Conservation (phyloP, 2,113 vertebrate genomes). For the Perca fluviatilis region DNA sequence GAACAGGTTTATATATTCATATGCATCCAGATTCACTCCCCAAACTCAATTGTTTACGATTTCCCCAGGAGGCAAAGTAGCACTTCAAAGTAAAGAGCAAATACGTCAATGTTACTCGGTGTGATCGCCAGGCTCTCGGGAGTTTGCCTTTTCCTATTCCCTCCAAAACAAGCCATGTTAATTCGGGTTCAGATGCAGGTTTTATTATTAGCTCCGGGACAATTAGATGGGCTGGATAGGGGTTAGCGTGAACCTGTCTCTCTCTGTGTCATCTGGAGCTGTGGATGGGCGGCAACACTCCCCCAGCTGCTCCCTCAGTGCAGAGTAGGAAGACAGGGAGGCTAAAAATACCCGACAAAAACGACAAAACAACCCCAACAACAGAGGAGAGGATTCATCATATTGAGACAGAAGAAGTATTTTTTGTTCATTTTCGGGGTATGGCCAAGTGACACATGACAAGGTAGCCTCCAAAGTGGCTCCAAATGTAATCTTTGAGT, state of each 20-base stretch:
- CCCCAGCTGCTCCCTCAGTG: slow-evolving; percentile 61
- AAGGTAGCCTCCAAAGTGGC: not conserved
- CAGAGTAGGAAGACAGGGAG: slow-evolving; percentile 42
- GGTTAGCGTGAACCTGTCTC: slow-evolving; percentile 51
- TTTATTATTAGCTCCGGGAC: slow-evolving; percentile 64
- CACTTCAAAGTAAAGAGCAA: slow-evolving; percentile 37
- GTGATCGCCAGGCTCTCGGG: not conserved
- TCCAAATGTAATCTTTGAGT: no score
- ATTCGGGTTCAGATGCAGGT: slow-evolving; percentile 34
- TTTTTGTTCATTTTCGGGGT: not conserved
- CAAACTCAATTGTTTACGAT: slow-evolving; percentile 7
- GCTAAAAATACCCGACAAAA: slow-evolving; percentile 77
- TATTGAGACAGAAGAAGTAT: not conserved
- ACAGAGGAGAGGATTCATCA: not conserved
- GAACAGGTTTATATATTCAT: not conserved
- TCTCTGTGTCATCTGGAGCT: slow-evolving; percentile 55
- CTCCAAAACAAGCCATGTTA: slow-evolving; percentile 14
- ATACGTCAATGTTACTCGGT: not conserved
- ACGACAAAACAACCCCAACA: slow-evolving; percentile 42
- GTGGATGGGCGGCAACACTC: slow-evolving; percentile 45
- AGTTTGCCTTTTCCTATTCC: not conserved
- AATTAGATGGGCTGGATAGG: slow-evolving; percentile 61
- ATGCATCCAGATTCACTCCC: slow-evolving; percentile 3
- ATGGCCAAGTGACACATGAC: not conserved
- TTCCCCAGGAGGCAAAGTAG: slow-evolving; percentile 25